These are phyloP conservation scores for Eidolon helvum DNA, from an alignment of 2,113 vertebrate species.

Conservation along the genomic window DNA sequence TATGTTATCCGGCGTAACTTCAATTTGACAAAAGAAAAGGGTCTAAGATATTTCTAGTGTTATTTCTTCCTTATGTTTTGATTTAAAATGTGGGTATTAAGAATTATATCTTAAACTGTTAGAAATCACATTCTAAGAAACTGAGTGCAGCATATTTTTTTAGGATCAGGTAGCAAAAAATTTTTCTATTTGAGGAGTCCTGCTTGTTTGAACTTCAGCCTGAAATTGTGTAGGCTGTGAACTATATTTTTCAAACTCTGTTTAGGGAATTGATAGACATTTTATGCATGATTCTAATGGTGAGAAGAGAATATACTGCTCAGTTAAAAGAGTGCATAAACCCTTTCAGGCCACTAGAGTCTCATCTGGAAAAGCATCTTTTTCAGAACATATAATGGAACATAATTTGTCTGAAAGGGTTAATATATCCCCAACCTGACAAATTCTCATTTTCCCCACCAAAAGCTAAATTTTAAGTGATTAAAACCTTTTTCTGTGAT, in stretches of 20 bases:
- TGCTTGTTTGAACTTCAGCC: slow-evolving; percentile 36
- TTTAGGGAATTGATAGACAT: slow-evolving; percentile 25
- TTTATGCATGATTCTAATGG: background rate
- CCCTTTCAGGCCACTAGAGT: background rate
- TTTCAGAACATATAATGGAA: slow-evolving; percentile 33
- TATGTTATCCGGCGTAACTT: background rate
- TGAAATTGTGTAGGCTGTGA: background rate
- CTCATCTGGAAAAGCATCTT: slow-evolving; percentile 17
- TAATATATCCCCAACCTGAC: background rate
- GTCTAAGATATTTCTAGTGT: background rate
- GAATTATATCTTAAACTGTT: slow-evolving; percentile 33
- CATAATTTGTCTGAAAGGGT: slow-evolving; percentile 58
- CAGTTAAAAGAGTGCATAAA: slow-evolving; percentile 31
- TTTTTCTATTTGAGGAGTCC: slow-evolving; percentile 32
- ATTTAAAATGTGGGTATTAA: slow-evolving; percentile 52
- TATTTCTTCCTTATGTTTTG: slow-evolving; percentile 26
- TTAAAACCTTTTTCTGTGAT: background rate
- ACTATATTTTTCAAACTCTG: slow-evolving; percentile 37
- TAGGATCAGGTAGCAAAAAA: background rate
- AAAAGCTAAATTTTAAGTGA: slow-evolving; percentile 24
- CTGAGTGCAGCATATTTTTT: background rate
- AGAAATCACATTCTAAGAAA: slow-evolving; percentile 49
- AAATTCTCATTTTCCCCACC: slow-evolving; percentile 25
- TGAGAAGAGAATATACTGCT: slow-evolving; percentile 16
- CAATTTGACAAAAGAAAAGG: background rate